These are phyloP conservation scores for Lacerta viridis DNA, from an alignment of 2,797 vertebrate genomes.

Conservation along the genomic window DNA sequence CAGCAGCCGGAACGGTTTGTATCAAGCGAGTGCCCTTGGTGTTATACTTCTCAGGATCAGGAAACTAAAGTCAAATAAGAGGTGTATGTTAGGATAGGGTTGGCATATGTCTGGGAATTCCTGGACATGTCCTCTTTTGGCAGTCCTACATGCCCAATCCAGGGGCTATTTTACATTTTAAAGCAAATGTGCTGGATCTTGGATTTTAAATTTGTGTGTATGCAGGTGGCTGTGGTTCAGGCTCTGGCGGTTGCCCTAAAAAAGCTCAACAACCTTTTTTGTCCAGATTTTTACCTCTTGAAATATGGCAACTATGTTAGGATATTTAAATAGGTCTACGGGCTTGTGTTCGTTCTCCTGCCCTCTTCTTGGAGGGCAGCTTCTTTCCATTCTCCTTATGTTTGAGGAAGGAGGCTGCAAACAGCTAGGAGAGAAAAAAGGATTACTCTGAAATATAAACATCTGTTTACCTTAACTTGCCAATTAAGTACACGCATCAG, in stretches of 20 bases:
- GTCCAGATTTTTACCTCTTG: no score
- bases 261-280: no score
- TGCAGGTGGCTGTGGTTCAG: no score
- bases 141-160: no score
- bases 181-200: no score
- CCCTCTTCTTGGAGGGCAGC: not conserved
- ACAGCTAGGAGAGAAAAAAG: not conserved
- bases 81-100: no score
- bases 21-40: not conserved
- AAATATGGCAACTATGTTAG: no score
- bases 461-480: not conserved
- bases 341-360: not conserved
- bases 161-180: no score
- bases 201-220: no score
- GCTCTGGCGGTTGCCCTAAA: no score
- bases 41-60: not conserved
- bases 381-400: not conserved
- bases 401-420: not conserved
- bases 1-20: not conserved
- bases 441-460: not conserved
- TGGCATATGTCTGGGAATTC: no score
- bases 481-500: not conserved
- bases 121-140: no score
- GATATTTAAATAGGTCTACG: not conserved
- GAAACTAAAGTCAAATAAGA: not conserved